Evolutionary conservation across 1,140 invertebrate species (phyloP).

Genomic region (Apis cerana): DNA sequence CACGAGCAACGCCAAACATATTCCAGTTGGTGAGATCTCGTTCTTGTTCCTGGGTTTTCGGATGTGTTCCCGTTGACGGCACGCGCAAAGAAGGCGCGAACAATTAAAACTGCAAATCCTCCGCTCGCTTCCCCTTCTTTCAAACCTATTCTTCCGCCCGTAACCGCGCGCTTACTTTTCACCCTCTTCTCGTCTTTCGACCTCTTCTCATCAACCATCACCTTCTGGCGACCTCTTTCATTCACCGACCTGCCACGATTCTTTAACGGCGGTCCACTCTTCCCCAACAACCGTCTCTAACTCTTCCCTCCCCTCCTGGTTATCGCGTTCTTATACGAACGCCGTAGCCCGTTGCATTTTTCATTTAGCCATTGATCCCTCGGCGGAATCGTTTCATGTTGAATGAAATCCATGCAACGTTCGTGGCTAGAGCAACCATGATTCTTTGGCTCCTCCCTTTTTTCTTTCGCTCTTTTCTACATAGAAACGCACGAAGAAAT

Average conservation of each 20-base stretch:
- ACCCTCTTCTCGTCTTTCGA: neutral
- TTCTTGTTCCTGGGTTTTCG: neutral
- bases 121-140: neutral
- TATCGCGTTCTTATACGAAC: neutral
- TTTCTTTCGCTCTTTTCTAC: neutral
- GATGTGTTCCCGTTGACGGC: neutral
- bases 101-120: slow-evolving; percentile 41
- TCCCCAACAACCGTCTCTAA: neutral
- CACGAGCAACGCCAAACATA: neutral
- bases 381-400: neutral
- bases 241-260: slow-evolving; percentile 18
- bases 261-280: slow-evolving; percentile 28
- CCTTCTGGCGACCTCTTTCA: slow-evolving; percentile 31
- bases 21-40: too few species aligned
- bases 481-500: too few species aligned
- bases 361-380: neutral
- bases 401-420: slow-evolving; percentile 4
- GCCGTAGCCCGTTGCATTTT: slow-evolving; percentile 26
- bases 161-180: neutral
- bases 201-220: slow-evolving; percentile 40
- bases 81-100: slow-evolving; percentile 31
- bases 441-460: neutral
- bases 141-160: neutral
- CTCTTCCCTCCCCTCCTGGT: too few species aligned
- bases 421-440: neutral